These are phyloP conservation scores for Apis cerana DNA, from an alignment of 1,140 invertebrate genomes.

Conservation along the genomic window DNA sequence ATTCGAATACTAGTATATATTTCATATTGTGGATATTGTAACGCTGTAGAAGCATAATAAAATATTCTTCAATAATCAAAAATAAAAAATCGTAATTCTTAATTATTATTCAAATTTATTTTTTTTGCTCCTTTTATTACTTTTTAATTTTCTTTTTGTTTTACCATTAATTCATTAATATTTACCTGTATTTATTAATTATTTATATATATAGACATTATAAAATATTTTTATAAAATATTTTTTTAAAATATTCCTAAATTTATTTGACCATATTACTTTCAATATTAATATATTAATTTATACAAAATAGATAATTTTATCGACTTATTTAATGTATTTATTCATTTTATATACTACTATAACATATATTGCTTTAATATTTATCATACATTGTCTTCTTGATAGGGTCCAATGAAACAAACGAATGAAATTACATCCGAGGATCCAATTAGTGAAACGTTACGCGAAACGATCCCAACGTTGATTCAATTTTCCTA, in stretches of 20 bases:
- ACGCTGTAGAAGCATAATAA: not conserved
- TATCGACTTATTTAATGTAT: not conserved
- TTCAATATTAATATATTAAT: not conserved
- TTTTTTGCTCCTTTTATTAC: not conserved
- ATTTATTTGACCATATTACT: too few species aligned
- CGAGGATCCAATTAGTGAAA: conserved; percentile 13
- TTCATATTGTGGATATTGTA: not conserved
- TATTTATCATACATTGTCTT: conserved; percentile 1
- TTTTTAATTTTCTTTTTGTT: not conserved
- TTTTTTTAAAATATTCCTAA: too few species aligned
- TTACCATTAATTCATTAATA: not conserved
- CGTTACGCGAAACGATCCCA: conserved; percentile 21
- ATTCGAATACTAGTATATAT: not conserved
- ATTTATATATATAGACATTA: too few species aligned
- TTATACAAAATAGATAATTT: not conserved
- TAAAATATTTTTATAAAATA: too few species aligned
- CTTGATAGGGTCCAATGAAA: not conserved
- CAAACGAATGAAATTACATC: conserved; percentile 22
- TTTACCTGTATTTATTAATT: too few species aligned
- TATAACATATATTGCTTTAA: not conserved
- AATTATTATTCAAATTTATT: not conserved
- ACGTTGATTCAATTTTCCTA: conserved; percentile 23
- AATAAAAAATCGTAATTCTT: not conserved
- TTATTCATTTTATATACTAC: not conserved
- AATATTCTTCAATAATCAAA: not conserved